A percentile compares a stretch with the other conserved stretches of the same genome.
phyloP scores from a whole-genome alignment of 2,113 vertebrate species.

The Thalassoma bifasciatum region DNA sequence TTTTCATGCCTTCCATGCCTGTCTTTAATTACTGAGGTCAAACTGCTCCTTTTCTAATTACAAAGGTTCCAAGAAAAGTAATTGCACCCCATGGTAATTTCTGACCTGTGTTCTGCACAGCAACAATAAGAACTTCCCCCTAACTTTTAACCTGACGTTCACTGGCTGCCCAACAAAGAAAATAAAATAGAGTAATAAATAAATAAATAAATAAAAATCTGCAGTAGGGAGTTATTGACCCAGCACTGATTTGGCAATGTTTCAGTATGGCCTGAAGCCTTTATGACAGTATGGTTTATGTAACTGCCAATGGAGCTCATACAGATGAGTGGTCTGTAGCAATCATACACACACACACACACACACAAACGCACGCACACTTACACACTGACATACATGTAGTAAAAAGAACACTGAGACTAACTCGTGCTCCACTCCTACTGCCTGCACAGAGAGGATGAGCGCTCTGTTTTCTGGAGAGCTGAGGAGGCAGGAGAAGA shows the following conservation, averaged over 20 bases:
- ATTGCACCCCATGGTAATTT: conserved; percentile 54
- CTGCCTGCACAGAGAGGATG: conserved; percentile 53
- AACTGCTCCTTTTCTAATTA: conserved; percentile 10
- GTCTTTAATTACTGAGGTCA: conserved; percentile 20
- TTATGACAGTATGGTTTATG: conserved; percentile 76
- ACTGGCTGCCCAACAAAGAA: conserved; percentile 46
- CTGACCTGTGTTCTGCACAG: conserved; percentile 28
- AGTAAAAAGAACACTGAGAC: conserved; percentile 49
- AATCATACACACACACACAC: conserved; percentile 19
- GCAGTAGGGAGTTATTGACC: conserved; percentile 69
- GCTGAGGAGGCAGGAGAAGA: conserved; percentile 65
- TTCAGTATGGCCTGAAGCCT: conserved; percentile 65
- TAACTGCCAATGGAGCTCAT: conserved; percentile 70
- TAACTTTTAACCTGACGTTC: conserved; percentile 36
- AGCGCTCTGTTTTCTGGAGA: conserved; percentile 61
- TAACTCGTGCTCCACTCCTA: conserved; percentile 30
- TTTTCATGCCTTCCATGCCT: background rate
- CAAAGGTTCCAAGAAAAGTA: conserved; percentile 16
- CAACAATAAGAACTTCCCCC: conserved; percentile 47
- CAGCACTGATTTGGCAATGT: conserved; percentile 68
- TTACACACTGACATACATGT: conserved; percentile 3
- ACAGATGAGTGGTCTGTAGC: conserved; percentile 67
- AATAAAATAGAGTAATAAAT: conserved; percentile 43
- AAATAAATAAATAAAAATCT: conserved; percentile 54
- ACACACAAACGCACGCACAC: conserved; percentile 16